Conservation (phyloP, 2,113 vertebrate species). For the Poeciliopsis occidentalis region DNA sequence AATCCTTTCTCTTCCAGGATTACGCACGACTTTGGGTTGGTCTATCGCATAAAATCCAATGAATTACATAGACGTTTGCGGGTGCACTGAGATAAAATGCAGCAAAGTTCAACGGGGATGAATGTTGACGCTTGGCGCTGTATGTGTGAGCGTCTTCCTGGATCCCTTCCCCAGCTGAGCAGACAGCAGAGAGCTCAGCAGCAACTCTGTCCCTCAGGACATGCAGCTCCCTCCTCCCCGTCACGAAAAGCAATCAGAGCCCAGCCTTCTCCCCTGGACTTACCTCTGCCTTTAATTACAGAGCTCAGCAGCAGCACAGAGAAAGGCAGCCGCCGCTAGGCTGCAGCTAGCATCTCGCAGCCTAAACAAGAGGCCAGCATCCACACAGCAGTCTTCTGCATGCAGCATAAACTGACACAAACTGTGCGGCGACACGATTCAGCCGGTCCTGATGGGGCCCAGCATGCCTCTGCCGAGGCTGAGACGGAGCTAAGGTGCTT, state of each 20-base stretch:
- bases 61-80: background rate
- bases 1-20: background rate
- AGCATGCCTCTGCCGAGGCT: conserved; percentile 30
- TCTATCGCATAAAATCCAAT: background rate
- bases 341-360: conserved; percentile 56
- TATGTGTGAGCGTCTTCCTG: conserved; percentile 55
- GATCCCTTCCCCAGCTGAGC: conserved; percentile 48
- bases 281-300: conserved; percentile 84
- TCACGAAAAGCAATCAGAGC: conserved; percentile 83
- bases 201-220: conserved; percentile 73
- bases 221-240: conserved; percentile 72
- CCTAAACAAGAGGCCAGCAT: conserved; percentile 36
- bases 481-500: conserved; percentile 30
- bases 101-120: conserved; percentile 1
- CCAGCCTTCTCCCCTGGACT: conserved; percentile 77
- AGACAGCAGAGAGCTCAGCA: conserved; percentile 72
- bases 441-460: conserved; percentile 30
- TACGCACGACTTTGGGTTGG: background rate
- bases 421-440: conserved; percentile 30
- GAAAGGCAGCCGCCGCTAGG: conserved; percentile 57
- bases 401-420: conserved; percentile 42
- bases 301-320: conserved; percentile 57
- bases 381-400: conserved; percentile 43
- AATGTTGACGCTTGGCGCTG: background rate
- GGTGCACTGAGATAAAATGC: conserved; percentile 39